Evolutionary conservation across 1,140 invertebrate species (phyloP).

Genomic region (Camponotus vicinus): DNA sequence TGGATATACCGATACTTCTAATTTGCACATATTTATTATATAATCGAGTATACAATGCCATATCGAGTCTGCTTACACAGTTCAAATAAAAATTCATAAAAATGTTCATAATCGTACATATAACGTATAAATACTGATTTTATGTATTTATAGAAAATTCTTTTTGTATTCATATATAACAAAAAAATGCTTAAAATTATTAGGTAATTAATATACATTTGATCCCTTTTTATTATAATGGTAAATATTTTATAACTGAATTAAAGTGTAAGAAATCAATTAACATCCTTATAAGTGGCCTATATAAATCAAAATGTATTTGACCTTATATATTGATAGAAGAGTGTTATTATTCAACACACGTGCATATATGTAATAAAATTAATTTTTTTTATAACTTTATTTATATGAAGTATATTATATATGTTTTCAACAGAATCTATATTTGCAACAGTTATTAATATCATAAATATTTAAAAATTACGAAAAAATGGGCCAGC

Average conservation of each 20-base stretch:
- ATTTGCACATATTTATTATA: constrained; percentile 81
- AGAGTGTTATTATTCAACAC: constrained; percentile 19
- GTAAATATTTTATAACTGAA: constrained; percentile 11
- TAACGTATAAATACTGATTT: constrained; percentile 33
- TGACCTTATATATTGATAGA: constrained; percentile 8
- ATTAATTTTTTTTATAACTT: constrained; percentile 22
- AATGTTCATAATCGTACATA: constrained; percentile 36
- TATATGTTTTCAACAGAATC: constrained; percentile 33
- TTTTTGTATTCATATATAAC: not conserved
- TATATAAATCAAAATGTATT: constrained; percentile 21
- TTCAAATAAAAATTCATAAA: constrained; percentile 36
- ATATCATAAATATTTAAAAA: constrained; percentile 30
- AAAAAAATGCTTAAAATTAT: constrained; percentile 42
- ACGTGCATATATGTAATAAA: constrained; percentile 26
- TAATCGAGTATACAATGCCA: constrained; percentile 78
- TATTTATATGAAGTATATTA: not conserved
- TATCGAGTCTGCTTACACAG: constrained; percentile 38
- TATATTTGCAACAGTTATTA: constrained; percentile 26
- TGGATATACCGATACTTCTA: constrained; percentile 77
- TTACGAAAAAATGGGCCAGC: not conserved
- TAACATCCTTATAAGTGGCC: constrained; percentile 17
- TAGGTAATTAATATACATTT: constrained; percentile 28
- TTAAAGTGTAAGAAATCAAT: constrained; percentile 24
- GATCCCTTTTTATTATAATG: not conserved
- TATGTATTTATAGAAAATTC: constrained; percentile 30